A percentile compares a stretch with the other conserved stretches of the same genome.
Conservation (phyloP, 2,113 vertebrate species). For the Saccopteryx bilineata region DNA sequence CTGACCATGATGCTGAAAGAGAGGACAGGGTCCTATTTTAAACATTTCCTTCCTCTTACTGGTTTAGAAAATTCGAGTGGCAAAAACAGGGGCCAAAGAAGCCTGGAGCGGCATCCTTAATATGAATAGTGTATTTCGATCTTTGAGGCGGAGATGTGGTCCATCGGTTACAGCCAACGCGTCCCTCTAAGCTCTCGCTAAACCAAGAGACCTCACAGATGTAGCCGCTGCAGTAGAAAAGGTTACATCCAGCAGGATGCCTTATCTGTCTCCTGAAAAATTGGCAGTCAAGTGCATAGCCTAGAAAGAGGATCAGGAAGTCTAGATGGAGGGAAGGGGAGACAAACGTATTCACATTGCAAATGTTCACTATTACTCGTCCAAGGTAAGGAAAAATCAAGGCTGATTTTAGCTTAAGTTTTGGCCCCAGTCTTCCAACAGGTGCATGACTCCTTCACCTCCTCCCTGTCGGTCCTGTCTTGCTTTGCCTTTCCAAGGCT, state of each 20-base stretch:
- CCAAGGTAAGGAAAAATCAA: neutral
- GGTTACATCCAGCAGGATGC: slow-evolving; percentile 33
- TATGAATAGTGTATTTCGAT: neutral
- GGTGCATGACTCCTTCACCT: slow-evolving; percentile 67
- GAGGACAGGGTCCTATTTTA: neutral
- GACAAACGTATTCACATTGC: neutral
- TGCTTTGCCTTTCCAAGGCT: slow-evolving; percentile 1
- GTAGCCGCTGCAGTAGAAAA: slow-evolving; percentile 60
- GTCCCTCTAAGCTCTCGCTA: neutral
- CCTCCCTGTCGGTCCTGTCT: neutral
- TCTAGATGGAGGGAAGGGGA: neutral
- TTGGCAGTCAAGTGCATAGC: slow-evolving; percentile 50
- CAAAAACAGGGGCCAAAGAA: slow-evolving; percentile 58
- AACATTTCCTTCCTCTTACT: slow-evolving; percentile 49
- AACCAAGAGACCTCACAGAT: neutral
- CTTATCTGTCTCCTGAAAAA: slow-evolving; percentile 59
- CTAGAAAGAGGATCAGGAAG: slow-evolving; percentile 39
- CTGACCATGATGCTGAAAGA: slow-evolving; percentile 83
- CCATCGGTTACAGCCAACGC: slow-evolving; percentile 19
- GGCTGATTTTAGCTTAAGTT: slow-evolving; percentile 73
- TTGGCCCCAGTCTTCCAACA: slow-evolving; percentile 70
- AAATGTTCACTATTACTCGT: neutral
- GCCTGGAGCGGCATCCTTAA: neutral
- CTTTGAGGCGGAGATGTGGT: slow-evolving; percentile 16
- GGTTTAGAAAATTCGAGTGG: slow-evolving; percentile 69